A percentile compares a stretch with the other conserved stretches of the same genome.
Evolutionary conservation across 2,113 vertebrate species (phyloP).

Genomic region (Laticauda laticaudata): DNA sequence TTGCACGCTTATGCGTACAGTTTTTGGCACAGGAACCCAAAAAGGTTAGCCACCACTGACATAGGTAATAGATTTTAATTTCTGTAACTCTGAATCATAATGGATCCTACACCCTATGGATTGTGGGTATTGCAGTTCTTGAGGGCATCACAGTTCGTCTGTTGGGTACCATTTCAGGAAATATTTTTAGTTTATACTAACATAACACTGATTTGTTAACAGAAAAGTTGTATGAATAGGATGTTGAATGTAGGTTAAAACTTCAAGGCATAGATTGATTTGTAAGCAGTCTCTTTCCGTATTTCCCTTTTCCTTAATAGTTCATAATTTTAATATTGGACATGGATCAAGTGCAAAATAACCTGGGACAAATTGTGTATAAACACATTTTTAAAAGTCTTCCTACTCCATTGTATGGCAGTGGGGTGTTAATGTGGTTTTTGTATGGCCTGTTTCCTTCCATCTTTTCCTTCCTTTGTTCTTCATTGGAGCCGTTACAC

Average conservation of each 20-base stretch:
- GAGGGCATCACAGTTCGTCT: neutral
- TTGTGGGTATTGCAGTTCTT: neutral
- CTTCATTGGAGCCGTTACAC: neutral
- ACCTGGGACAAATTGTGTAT: neutral
- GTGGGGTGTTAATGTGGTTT: neutral
- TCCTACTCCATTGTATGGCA: neutral
- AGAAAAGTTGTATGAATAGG: neutral
- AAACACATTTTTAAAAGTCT: neutral
- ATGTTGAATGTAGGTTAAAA: neutral
- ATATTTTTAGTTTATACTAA: neutral
- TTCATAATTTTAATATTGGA: neutral
- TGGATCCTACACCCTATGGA: neutral
- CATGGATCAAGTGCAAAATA: neutral
- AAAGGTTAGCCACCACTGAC: too few relatives aligned
- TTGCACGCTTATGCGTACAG: too few relatives aligned
- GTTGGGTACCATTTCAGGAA: neutral
- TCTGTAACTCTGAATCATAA: neutral
- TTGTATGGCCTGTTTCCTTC: neutral
- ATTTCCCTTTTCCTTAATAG: neutral
- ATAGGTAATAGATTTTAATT: neutral
- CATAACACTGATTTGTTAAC: neutral
- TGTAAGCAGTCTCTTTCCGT: neutral
- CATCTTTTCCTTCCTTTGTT: neutral
- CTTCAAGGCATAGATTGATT: neutral
- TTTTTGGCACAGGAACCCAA: too few relatives aligned